Conservation (phyloP, 2,113 vertebrate species). For the Dunckerocampus dactyliophorus region DNA sequence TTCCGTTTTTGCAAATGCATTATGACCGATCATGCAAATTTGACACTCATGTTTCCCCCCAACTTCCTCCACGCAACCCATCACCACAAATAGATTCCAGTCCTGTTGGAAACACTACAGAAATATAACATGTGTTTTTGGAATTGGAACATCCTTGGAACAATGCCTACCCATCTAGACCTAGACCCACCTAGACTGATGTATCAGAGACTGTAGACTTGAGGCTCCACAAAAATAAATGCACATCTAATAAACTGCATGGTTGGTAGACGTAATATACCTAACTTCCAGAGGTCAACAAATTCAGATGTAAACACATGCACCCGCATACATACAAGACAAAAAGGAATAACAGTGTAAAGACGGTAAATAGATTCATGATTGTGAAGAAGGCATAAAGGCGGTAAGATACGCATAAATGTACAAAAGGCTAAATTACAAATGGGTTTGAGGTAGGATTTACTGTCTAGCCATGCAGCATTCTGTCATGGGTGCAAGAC, state of each 20-base stretch:
- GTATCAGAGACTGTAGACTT: no score
- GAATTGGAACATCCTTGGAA: no score
- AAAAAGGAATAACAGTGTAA: slow-evolving; percentile 7
- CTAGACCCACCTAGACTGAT: no score
- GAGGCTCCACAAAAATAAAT: background rate
- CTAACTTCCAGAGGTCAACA: slow-evolving; percentile 26
- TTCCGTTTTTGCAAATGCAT: no score
- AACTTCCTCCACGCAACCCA: no score
- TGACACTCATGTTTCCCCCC: no score
- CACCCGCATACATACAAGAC: background rate
- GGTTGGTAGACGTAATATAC: slow-evolving; percentile 4
- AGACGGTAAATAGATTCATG: slow-evolving; percentile 6
- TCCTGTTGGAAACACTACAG: no score
- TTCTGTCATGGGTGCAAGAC: slow-evolving; percentile 29
- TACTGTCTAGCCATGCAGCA: slow-evolving; percentile 49
- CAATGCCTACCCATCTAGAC: no score
- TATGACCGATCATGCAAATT: no score
- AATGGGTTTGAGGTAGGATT: slow-evolving; percentile 44
- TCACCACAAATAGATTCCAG: no score
- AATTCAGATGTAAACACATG: background rate
- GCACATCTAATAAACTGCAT: background rate
- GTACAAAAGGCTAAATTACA: slow-evolving; percentile 29
- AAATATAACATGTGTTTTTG: no score
- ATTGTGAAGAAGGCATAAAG: background rate
- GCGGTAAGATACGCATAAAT: background rate